phyloP scores from a whole-genome alignment of 1,140 invertebrate genomes.

The Pseudoatta argentina region DNA sequence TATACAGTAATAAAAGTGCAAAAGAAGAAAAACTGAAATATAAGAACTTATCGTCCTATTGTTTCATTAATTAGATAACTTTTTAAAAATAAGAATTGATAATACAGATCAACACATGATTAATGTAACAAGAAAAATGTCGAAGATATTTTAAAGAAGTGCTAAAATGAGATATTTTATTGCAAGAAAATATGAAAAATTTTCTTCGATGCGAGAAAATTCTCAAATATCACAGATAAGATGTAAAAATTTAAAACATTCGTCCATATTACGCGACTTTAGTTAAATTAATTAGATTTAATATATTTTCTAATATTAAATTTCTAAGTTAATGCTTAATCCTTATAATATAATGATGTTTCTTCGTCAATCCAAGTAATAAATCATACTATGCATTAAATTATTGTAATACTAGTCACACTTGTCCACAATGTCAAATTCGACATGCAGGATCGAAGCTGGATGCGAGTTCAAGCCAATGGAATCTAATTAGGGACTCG shows the following conservation, averaged over 20 bases:
- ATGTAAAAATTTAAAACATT: not conserved
- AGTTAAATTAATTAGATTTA: not conserved
- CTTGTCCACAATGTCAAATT: slow-evolving; percentile 15
- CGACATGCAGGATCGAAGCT: slow-evolving; percentile 29
- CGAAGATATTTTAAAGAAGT: slow-evolving; percentile 4
- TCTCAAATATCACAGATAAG: not conserved
- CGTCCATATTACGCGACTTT: not conserved
- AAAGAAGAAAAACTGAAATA: not conserved
- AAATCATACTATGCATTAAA: not conserved
- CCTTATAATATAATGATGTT: not conserved
- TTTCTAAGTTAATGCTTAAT: slow-evolving; percentile 1
- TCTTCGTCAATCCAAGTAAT: not conserved
- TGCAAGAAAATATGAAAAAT: not conserved
- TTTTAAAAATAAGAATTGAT: not conserved
- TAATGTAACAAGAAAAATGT: not conserved
- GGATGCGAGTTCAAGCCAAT: slow-evolving; percentile 6
- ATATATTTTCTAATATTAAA: not conserved
- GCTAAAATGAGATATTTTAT: not conserved
- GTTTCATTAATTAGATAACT: not conserved
- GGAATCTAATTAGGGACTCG: slow-evolving; percentile 41
- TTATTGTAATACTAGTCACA: slow-evolving; percentile 19
- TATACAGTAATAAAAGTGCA: slow-evolving; percentile 13
- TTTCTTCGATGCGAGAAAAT: not conserved
- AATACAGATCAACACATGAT: not conserved
- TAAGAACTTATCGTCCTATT: not conserved